Evolutionary conservation across 2,797 vertebrate species (phyloP).

Genomic region (Ficedula albicollis): DNA sequence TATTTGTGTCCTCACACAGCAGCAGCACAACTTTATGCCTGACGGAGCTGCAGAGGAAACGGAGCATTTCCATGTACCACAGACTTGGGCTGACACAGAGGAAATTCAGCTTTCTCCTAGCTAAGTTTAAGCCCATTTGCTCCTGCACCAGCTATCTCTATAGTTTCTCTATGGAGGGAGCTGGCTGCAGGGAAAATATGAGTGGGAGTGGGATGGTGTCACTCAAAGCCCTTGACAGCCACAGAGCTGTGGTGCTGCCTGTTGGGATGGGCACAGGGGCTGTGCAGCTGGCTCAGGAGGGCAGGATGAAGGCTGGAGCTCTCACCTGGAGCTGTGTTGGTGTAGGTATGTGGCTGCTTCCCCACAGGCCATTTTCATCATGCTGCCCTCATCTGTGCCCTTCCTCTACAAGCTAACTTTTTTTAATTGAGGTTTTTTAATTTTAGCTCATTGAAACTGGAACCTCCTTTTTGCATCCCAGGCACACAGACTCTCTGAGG

Average conservation of each 20-base stretch:
- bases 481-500: not conserved
- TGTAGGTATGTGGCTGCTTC: not conserved
- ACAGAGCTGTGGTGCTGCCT: not conserved
- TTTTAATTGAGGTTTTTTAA: not conserved
- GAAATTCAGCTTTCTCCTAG: not conserved
- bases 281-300: not conserved
- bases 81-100: not conserved
- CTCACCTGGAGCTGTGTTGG: not conserved
- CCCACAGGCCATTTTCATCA: not conserved
- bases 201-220: not conserved
- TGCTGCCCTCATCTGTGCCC: not conserved
- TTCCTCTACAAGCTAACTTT: not conserved
- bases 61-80: not conserved
- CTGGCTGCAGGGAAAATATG: not conserved
- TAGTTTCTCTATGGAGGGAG: not conserved
- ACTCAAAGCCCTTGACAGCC: not conserved
- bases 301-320: not conserved
- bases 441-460: not conserved
- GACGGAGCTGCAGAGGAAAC: not conserved
- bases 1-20: not conserved
- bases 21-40: not conserved
- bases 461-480: not conserved
- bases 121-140: not conserved
- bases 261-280: accelerated
- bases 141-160: not conserved